Evolutionary conservation across 2,113 vertebrate genomes (phyloP).

Genomic region (Anas platyrhynchos): DNA sequence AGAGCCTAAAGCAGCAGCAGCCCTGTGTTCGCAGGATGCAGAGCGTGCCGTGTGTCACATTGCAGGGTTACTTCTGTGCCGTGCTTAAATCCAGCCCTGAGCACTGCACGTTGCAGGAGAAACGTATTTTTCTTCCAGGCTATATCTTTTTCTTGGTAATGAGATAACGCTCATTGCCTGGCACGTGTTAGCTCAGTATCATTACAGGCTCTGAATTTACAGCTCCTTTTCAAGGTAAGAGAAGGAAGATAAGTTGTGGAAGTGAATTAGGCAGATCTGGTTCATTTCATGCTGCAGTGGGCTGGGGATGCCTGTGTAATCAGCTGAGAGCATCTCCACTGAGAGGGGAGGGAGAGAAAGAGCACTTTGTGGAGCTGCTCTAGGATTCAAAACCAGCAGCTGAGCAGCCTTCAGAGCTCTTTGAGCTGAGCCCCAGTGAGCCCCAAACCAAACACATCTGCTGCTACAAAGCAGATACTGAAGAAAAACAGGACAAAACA

Average conservation of each 20-base stretch:
- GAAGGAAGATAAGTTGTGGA: neutral
- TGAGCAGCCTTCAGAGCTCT: neutral
- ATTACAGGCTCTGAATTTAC: neutral
- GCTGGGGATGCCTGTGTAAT: neutral
- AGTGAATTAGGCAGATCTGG: neutral
- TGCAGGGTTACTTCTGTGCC: neutral
- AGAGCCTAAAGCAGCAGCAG: neutral
- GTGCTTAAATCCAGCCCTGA: neutral
- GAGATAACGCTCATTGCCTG: neutral
- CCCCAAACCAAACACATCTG: neutral
- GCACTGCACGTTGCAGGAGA: neutral
- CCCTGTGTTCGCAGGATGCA: neutral
- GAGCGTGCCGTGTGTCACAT: rapidly evolving
- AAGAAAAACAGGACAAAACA: neutral
- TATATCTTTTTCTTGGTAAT: neutral
- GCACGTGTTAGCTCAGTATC: neutral
- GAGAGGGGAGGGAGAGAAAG: rapidly evolving
- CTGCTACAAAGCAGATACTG: neutral
- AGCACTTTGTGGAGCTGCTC: neutral
- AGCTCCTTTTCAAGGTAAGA: neutral
- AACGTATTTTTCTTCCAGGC: neutral
- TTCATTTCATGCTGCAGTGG: neutral
- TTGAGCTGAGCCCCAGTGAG: neutral
- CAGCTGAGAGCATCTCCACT: neutral
- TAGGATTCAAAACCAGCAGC: neutral